phyloP scores from a whole-genome alignment of 1,140 invertebrate genomes.

The Magallana angulata region DNA sequence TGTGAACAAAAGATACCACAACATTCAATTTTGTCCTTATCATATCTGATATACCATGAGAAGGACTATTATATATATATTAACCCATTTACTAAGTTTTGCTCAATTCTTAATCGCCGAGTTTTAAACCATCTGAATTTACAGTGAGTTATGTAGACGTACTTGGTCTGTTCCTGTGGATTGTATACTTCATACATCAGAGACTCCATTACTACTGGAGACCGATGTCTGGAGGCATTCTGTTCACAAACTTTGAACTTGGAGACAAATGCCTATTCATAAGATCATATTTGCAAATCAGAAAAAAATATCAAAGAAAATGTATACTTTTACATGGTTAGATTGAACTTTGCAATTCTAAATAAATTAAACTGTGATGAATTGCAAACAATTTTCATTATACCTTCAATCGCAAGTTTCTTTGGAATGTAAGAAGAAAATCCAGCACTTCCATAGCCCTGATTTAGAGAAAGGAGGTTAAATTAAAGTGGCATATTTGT shows the following conservation, averaged over 20 bases:
- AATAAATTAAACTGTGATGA: too few species aligned
- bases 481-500: neutral
- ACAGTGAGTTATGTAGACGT: conserved; percentile 29
- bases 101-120: too few species aligned
- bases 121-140: too few species aligned
- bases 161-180: conserved; percentile 69
- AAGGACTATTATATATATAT: too few species aligned
- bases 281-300: neutral
- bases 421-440: conserved; percentile 77
- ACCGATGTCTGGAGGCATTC: conserved; percentile 66
- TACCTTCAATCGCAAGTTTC: conserved; percentile 77
- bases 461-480: conserved; percentile 10
- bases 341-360: too few species aligned
- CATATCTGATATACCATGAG: too few species aligned
- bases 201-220: conserved; percentile 66
- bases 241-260: conserved; percentile 76
- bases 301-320: too few species aligned
- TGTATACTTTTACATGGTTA: too few species aligned
- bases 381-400: neutral
- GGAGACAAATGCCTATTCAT: conserved; percentile 72
- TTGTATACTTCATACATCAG: conserved; percentile 72
- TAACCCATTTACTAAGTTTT: too few species aligned
- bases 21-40: too few species aligned
- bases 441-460: conserved; percentile 79
- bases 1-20: too few species aligned